Evolutionary conservation across 2,888 invertebrate species (phyloP).

Genomic region (Nomada ruficornis): DNA sequence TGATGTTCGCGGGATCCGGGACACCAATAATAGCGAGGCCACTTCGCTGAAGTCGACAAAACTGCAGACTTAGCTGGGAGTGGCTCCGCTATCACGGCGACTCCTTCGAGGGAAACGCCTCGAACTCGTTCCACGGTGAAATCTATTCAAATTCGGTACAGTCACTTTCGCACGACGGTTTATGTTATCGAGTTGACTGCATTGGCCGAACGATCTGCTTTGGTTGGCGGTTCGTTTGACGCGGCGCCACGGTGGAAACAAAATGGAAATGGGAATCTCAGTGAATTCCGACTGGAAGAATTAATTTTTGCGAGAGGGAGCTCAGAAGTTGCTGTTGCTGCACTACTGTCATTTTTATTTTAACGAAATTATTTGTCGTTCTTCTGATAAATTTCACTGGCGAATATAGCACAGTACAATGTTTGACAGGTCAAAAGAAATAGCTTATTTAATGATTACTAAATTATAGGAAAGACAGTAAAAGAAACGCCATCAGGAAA

Average conservation of each 20-base stretch:
- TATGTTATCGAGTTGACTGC: slow-evolving; percentile 26
- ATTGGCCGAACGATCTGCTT: not conserved
- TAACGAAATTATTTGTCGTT: no score
- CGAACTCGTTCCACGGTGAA: slow-evolving; percentile 2
- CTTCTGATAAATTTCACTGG: no score
- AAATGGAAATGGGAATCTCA: no score
- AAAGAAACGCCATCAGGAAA: no score
- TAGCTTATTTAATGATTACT: no score
- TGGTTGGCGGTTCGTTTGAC: not conserved
- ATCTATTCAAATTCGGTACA: slow-evolving; percentile 33
- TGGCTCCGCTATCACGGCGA: not conserved
- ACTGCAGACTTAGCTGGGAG: slow-evolving; percentile 30
- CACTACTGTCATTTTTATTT: no score
- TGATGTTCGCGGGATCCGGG: not conserved
- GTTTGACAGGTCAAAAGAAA: no score
- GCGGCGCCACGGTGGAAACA: not conserved
- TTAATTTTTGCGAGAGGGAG: not conserved
- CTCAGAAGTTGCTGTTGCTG: no score
- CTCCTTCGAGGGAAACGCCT: not conserved
- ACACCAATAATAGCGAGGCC: slow-evolving; percentile 22
- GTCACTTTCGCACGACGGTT: slow-evolving; percentile 23
- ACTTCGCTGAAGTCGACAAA: slow-evolving; percentile 28
- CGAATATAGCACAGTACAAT: no score
- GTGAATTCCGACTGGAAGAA: no score
- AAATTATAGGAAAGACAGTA: no score